phyloP scores from a whole-genome alignment of 2,797 vertebrate genomes.

The Rhinoraja longicauda region DNA sequence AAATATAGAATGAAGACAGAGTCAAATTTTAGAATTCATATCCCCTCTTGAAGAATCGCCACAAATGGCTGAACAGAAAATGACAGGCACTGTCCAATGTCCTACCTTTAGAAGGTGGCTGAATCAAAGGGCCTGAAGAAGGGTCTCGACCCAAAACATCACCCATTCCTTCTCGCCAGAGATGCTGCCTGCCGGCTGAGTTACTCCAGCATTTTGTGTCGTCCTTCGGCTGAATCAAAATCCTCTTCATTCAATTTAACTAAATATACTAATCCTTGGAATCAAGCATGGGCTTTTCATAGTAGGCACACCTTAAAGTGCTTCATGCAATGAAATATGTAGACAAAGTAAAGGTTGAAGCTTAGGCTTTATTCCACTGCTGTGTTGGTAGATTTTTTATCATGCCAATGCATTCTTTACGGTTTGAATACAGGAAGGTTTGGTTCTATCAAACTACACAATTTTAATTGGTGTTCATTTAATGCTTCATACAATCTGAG shows the following conservation, averaged over 20 bases:
- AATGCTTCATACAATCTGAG: background rate
- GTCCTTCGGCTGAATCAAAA: no score
- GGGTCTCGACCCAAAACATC: no score
- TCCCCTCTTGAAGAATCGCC: background rate
- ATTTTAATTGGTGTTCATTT: background rate
- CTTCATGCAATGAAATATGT: background rate
- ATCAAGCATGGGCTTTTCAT: background rate
- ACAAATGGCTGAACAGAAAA: background rate
- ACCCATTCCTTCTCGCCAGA: no score
- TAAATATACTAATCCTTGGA: background rate
- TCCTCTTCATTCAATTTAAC: background rate
- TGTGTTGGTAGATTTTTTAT: background rate
- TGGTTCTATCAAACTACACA: background rate
- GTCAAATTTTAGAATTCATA: background rate
- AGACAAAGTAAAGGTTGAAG: background rate
- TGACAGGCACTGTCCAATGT: no score
- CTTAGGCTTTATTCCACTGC: background rate
- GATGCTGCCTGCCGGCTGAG: no score
- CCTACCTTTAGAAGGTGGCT: background rate
- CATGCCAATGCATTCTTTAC: background rate
- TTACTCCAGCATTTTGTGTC: no score
- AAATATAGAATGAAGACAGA: background rate
- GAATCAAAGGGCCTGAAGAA: no score
- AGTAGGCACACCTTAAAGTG: background rate
- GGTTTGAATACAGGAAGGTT: background rate